These are phyloP conservation scores for Drosophila sturtevanti DNA, from an alignment of 1,140 invertebrate species.

Conservation along the genomic window DNA sequence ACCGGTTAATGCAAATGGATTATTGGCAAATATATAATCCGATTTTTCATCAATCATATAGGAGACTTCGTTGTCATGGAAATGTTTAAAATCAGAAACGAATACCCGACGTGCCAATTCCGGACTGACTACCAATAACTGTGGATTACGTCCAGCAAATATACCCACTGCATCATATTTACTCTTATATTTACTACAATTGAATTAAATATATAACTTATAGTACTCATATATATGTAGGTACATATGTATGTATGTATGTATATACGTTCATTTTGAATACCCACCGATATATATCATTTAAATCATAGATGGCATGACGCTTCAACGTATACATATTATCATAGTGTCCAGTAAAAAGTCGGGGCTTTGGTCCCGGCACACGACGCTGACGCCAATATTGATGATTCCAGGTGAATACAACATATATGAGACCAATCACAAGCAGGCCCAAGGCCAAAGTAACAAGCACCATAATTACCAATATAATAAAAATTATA, in stretches of 20 bases:
- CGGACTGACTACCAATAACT: constrained; percentile 83
- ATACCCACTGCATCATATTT: constrained; percentile 71
- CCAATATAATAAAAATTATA: no score
- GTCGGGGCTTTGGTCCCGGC: constrained; percentile 60
- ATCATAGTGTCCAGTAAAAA: constrained; percentile 71
- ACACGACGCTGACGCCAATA: constrained; percentile 78
- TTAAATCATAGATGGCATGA: constrained; percentile 52
- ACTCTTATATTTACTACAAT: constrained; percentile 51
- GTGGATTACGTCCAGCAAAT: constrained; percentile 53
- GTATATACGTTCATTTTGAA: no score
- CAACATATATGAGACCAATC: constrained; percentile 57
- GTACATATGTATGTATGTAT: no score
- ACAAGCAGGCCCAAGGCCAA: constrained; percentile 34
- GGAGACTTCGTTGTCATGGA: constrained; percentile 77
- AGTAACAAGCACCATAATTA: constrained; percentile 46
- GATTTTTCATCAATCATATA: constrained; percentile 72
- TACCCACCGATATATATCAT: constrained; percentile 70
- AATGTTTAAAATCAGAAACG: constrained; percentile 83
- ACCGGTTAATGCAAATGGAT: constrained; percentile 83
- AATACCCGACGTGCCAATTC: constrained; percentile 84
- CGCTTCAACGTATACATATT: constrained; percentile 53
- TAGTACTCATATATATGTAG: no score
- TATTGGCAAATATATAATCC: constrained; percentile 83
- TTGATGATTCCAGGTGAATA: constrained; percentile 74
- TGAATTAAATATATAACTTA: no score